phyloP scores from a whole-genome alignment of 2,113 vertebrate genomes.

The Amphiprion ocellaris region DNA sequence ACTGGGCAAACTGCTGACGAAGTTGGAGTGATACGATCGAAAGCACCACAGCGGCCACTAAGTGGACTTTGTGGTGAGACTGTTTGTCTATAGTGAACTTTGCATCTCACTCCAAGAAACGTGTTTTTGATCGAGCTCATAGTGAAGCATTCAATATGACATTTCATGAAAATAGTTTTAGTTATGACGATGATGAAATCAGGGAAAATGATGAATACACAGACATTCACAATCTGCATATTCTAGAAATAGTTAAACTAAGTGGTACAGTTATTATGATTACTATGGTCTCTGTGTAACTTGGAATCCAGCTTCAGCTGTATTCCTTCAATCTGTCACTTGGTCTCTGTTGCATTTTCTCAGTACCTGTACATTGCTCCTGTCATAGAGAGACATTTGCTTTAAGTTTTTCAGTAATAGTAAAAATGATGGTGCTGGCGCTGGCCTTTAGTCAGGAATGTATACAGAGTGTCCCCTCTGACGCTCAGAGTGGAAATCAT shows the following conservation, averaged over 20 bases:
- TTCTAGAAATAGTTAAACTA: not conserved
- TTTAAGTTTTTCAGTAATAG: slow-evolving; percentile 14
- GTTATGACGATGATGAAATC: not conserved
- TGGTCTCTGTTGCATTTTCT: slow-evolving; percentile 3
- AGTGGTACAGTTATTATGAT: not conserved
- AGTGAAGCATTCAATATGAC: not conserved
- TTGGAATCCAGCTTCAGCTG: not conserved
- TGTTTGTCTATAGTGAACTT: not conserved
- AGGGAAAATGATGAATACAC: not conserved
- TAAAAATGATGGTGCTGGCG: slow-evolving; percentile 53
- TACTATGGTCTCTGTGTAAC: not conserved
- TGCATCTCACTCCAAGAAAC: slow-evolving; percentile 1
- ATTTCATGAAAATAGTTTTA: not conserved
- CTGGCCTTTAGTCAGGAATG: slow-evolving; percentile 50
- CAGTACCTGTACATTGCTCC: slow-evolving; percentile 10
- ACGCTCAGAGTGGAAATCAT: slow-evolving; percentile 36
- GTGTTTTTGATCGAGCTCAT: not conserved
- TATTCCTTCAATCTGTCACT: not conserved
- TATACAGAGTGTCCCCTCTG: slow-evolving; percentile 44
- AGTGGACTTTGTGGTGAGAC: not conserved
- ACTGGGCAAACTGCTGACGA: not conserved
- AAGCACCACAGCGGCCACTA: not conserved
- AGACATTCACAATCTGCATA: not conserved
- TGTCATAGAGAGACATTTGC: slow-evolving; percentile 10
- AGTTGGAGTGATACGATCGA: not conserved